Base-by-base conservation (phyloP, 1,140 invertebrate genomes). In the Chelonus insularis region DNA sequence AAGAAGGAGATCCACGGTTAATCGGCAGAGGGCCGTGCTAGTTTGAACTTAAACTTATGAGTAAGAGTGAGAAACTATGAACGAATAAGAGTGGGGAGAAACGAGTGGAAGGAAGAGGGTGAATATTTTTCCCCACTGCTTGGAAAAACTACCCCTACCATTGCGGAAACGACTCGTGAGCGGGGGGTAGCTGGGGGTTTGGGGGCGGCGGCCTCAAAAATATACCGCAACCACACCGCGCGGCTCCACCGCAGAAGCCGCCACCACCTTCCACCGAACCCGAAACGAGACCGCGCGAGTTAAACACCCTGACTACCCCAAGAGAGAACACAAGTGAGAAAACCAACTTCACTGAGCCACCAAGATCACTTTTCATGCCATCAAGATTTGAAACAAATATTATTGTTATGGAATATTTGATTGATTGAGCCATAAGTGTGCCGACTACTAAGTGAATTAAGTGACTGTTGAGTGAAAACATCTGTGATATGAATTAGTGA, bases 201-300 rank as follows among this genome's bases (percentile, higher is more conserved):
- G 77, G 76, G 76, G 78, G 79, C 77, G 78, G 80, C 73, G 78
- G 78, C 77, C 78, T 80, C 78, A 80, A 82, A 80, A 80, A 80
- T 82, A 80, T 76, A 80, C 79, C 79, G 80, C 78, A 82, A 81
- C 80, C 78, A 81, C 77, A 80, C 78, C 78, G 78, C 77, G 77
- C 77, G 78, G 78, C 72, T 81, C 78, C 72, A 80, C 80, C 80
- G 77, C 78, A 82, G 78, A 78, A 80, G 80, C 80, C 80, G 75
- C 78, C 78, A 78, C 64, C 64, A 62, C 78, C 76, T 79, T 79
- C 79, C 76, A 79, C 77, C 75, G 72, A 73, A 79, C 77, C 58
- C 72, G 69, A 77, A 80, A 79, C 78, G 75, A 75, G 76, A 79
- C 77, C 77, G 75, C 76, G 75, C 72, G 75, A 74, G 73, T 77